Conservation (phyloP, 2,797 vertebrate genomes). For the Cetoscarus ocellatus region DNA sequence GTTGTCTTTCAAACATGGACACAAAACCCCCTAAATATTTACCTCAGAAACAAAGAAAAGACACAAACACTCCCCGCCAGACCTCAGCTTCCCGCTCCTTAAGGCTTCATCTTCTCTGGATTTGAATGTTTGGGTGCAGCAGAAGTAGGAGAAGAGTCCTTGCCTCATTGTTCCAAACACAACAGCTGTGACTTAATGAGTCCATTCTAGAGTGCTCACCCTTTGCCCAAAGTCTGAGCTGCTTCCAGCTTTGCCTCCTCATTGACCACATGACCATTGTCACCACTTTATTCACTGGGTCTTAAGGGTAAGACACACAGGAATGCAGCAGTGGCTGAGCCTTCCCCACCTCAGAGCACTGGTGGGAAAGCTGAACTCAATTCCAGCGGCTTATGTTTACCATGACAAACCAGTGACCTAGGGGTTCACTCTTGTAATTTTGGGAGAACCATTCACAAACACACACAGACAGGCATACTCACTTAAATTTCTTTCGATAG, state of each 20-base stretch:
- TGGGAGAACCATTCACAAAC: slow-evolving; percentile 61
- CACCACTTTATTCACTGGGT: slow-evolving; percentile 77
- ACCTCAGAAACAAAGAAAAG: slow-evolving; percentile 48
- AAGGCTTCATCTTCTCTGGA: slow-evolving; percentile 47
- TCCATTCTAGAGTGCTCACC: slow-evolving; percentile 76
- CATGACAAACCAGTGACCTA: slow-evolving; percentile 78
- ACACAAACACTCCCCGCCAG: slow-evolving; percentile 44
- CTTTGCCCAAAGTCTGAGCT: slow-evolving; percentile 75
- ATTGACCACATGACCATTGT: slow-evolving; percentile 84
- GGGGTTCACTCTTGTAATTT: slow-evolving; percentile 85
- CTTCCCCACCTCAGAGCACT: slow-evolving; percentile 67
- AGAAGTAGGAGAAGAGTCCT: slow-evolving; percentile 64
- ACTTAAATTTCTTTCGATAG: slow-evolving; percentile 25
- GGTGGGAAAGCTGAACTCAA: slow-evolving; percentile 79
- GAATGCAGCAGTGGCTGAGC: slow-evolving; percentile 77
- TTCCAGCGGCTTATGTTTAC: slow-evolving; percentile 80
- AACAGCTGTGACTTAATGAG: slow-evolving; percentile 85
- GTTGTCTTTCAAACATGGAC: slow-evolving; percentile 13
- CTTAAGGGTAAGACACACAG: slow-evolving; percentile 83
- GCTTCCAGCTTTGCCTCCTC: slow-evolving; percentile 74
- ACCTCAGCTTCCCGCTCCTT: slow-evolving; percentile 20
- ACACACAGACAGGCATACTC: slow-evolving; percentile 19
- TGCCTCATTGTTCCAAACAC: slow-evolving; percentile 75
- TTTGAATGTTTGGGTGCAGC: slow-evolving; percentile 63
- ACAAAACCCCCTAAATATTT: slow-evolving; percentile 52